Conservation (phyloP, 1,140 invertebrate species). For the Bombyx mori region DNA sequence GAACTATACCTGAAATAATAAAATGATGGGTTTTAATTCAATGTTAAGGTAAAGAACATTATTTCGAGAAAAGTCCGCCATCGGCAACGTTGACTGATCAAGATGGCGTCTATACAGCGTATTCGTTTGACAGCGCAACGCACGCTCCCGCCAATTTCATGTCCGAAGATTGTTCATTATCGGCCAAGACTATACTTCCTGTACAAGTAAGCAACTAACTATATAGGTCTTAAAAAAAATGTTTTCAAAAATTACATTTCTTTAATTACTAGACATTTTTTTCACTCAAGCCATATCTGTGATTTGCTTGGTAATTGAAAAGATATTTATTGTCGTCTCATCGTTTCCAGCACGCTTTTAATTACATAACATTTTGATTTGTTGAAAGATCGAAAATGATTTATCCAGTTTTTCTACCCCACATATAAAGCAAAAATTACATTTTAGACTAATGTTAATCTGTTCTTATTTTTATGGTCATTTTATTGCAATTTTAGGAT, state of each 20-base stretch:
- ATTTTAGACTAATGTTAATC: too few species aligned
- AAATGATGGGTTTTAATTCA: background rate
- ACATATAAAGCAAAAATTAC: too few species aligned
- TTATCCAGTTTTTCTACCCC: too few species aligned
- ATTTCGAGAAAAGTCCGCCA: slow-evolving; percentile 29
- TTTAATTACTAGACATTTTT: background rate
- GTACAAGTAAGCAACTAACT: slow-evolving; percentile 28
- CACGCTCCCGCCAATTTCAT: slow-evolving; percentile 50
- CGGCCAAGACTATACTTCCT: slow-evolving; percentile 30
- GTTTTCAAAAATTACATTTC: background rate
- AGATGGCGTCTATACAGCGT: slow-evolving; percentile 16
- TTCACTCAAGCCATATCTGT: background rate
- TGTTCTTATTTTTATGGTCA: too few species aligned
- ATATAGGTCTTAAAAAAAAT: background rate
- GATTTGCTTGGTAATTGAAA: background rate
- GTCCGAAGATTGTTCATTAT: slow-evolving; percentile 30
- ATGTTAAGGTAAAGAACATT: slow-evolving; percentile 38
- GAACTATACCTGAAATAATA: background rate
- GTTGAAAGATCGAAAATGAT: too few species aligned
- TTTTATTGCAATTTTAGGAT: slow-evolving; percentile 27
- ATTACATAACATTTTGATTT: too few species aligned
- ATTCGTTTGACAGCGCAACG: slow-evolving; percentile 40
- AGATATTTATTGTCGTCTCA: background rate
- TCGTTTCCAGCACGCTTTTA: too few species aligned
- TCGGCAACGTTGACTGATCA: slow-evolving; percentile 23